Evolutionary conservation across 1,140 invertebrate species (phyloP).

Genomic region (Pinna nobilis): DNA sequence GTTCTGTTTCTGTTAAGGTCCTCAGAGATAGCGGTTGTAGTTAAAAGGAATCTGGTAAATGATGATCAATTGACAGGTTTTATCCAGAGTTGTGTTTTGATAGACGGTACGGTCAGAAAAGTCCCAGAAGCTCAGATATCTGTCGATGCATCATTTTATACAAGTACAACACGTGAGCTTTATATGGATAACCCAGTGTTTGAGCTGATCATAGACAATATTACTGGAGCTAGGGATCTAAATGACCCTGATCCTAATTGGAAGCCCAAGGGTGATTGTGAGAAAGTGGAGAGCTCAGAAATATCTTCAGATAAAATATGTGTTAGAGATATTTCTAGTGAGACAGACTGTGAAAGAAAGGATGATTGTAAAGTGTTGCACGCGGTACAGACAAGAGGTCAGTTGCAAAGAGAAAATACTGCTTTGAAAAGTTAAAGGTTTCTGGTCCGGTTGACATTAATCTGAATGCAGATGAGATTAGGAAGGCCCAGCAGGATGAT

Average conservation of each 20-base stretch:
- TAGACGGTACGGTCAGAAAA: conserved; percentile 20
- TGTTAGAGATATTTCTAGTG: too few species aligned
- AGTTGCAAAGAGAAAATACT: background rate
- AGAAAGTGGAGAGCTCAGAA: too few species aligned
- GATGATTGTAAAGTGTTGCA: background rate
- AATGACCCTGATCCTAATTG: conserved; percentile 1
- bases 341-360: too few species aligned
- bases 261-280: background rate
- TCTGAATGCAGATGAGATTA: too few species aligned
- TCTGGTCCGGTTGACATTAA: background rate
- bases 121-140: conserved; percentile 19
- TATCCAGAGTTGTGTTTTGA: conserved; percentile 21
- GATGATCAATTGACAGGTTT: conserved; percentile 1
- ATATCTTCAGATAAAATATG: too few species aligned
- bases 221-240: conserved; percentile 19
- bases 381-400: background rate
- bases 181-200: conserved; percentile 34
- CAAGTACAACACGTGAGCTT: conserved; percentile 27
- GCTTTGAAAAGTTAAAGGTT: background rate
- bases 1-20: too few species aligned
- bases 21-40: too few species aligned
- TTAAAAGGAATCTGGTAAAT: conserved; percentile 8
- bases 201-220: conserved; percentile 45
- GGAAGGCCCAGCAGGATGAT: too few species aligned
- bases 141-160: conserved; percentile 40